Percentiles rank a stretch among this genome's conserved stretches.
These are phyloP conservation scores for Scaptomyza tumidula DNA, from an alignment of 2,888 invertebrate genomes.

Conservation along the genomic window DNA sequence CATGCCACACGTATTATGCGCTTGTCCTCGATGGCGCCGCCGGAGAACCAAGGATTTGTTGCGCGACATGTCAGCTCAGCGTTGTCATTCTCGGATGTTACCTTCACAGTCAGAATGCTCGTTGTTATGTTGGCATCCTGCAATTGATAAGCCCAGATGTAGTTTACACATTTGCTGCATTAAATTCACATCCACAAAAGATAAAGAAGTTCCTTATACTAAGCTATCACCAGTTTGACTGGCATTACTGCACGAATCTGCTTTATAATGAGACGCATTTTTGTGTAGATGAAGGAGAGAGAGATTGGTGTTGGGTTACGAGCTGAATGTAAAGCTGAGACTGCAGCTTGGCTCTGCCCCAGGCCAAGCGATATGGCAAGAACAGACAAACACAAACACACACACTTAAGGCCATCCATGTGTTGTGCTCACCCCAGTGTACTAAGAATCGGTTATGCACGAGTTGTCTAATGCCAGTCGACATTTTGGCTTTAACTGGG, in stretches of 20 bases:
- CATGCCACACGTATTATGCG: slow-evolving; percentile 92
- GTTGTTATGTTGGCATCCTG: slow-evolving; percentile 87
- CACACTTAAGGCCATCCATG: background rate
- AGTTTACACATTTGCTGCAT: background rate
- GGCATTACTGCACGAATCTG: slow-evolving; percentile 18
- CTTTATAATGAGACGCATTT: slow-evolving; percentile 61
- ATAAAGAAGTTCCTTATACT: background rate
- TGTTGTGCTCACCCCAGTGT: slow-evolving; percentile 1
- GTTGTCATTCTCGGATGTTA: slow-evolving; percentile 92
- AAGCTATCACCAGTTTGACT: background rate
- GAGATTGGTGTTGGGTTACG: slow-evolving; percentile 44
- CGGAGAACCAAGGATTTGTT: slow-evolving; percentile 94
- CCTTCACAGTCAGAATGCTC: slow-evolving; percentile 90
- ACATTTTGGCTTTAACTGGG: slow-evolving; percentile 21
- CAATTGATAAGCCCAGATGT: slow-evolving; percentile 4
- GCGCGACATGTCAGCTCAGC: slow-evolving; percentile 93
- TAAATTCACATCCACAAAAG: background rate
- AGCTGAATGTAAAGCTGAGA: background rate
- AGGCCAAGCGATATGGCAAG: slow-evolving; percentile 40
- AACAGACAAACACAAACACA: slow-evolving; percentile 18
- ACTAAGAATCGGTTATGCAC: slow-evolving; percentile 61
- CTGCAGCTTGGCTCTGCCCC: background rate
- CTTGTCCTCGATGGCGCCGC: slow-evolving; percentile 91
- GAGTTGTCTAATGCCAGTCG: slow-evolving; percentile 53
- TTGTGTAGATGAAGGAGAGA: background rate